These are phyloP conservation scores for Archocentrus centrarchus DNA, from an alignment of 2,113 vertebrate genomes.

Conservation along the genomic window DNA sequence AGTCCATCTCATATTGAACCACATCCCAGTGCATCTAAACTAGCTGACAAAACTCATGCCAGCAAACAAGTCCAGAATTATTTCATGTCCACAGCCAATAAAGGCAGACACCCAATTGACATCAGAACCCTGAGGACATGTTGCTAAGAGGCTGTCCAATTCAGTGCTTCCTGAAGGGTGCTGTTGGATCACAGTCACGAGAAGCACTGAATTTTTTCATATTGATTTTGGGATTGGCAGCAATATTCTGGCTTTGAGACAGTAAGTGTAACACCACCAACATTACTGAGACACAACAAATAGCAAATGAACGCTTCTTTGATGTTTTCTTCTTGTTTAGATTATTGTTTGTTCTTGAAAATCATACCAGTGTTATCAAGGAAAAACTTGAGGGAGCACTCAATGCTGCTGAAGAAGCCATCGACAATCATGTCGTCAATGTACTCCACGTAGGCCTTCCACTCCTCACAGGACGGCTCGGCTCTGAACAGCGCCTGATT, in stretches of 20 bases:
- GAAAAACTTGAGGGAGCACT: constrained; percentile 90
- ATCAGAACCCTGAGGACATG: constrained; percentile 21
- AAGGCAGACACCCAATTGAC: constrained; percentile 44
- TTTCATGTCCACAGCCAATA: constrained; percentile 37
- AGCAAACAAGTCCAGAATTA: constrained; percentile 42
- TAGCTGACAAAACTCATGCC: constrained; percentile 47
- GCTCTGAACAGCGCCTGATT: constrained; percentile 86
- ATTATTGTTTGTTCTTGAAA: neutral
- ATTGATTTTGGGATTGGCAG: constrained; percentile 18
- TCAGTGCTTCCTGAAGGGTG: constrained; percentile 12
- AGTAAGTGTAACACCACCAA: neutral
- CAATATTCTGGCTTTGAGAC: neutral
- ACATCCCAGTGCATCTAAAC: constrained; percentile 47
- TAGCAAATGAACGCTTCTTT: neutral
- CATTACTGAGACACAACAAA: neutral
- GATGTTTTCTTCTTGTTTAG: neutral
- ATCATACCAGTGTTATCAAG: constrained; percentile 89
- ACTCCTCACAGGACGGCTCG: constrained; percentile 81
- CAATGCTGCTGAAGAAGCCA: constrained; percentile 88
- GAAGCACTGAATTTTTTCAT: constrained; percentile 7
- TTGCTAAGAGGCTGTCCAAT: constrained; percentile 28
- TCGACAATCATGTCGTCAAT: constrained; percentile 90
- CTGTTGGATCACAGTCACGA: neutral
- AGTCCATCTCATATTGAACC: constrained; percentile 47
- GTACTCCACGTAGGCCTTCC: constrained; percentile 89